Evolutionary conservation across 2,113 vertebrate genomes (phyloP).

Genomic region (Edolisoma coerulescens): DNA sequence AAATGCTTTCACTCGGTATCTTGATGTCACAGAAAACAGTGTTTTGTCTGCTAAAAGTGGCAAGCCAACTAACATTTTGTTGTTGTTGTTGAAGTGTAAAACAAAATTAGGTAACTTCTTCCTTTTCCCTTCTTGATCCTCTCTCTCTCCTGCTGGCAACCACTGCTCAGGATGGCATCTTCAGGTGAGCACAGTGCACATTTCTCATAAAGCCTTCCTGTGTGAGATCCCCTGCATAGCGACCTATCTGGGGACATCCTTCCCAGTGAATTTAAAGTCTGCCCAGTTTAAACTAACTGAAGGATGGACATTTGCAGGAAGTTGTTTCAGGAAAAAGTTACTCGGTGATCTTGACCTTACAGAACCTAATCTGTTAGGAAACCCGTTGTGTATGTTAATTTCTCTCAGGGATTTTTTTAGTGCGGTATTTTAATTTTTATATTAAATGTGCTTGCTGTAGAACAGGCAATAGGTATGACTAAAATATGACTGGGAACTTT

Average conservation of each 20-base stretch:
- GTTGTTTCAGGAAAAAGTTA: background rate
- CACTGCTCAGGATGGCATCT: background rate
- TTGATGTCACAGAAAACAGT: background rate
- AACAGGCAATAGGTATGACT: background rate
- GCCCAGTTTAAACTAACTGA: background rate
- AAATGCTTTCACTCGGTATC: background rate
- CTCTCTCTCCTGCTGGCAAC: background rate
- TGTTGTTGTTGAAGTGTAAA: background rate
- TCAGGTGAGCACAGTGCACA: background rate
- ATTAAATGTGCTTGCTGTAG: background rate
- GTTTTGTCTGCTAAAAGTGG: background rate
- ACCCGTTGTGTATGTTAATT: background rate
- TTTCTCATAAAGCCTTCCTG: background rate
- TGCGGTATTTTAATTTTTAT: background rate
- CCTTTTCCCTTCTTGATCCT: background rate
- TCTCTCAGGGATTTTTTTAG: background rate
- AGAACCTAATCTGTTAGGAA: background rate
- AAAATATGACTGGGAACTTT: background rate
- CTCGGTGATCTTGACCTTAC: background rate
- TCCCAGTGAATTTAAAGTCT: background rate
- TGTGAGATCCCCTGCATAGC: accelerated
- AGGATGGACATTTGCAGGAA: background rate
- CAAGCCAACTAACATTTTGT: background rate
- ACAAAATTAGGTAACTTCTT: background rate
- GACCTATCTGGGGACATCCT: accelerated